phyloP scores from a whole-genome alignment of 1,140 invertebrate species.

The Atta colombica region DNA sequence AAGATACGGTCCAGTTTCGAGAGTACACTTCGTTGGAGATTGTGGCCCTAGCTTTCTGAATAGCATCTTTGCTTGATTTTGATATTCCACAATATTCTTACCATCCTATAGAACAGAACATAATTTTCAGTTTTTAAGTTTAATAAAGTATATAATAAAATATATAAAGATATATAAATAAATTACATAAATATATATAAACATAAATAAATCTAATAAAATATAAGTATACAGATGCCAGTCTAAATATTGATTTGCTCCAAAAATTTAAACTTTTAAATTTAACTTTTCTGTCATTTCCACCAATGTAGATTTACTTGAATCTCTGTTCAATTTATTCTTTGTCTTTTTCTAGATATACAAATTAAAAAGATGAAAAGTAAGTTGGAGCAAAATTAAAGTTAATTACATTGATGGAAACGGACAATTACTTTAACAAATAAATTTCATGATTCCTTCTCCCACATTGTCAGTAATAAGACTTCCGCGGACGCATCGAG shows the following conservation, averaged over 20 bases:
- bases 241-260: background rate
- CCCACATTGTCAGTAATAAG: background rate
- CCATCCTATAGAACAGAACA: conserved; percentile 90
- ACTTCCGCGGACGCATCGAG: background rate
- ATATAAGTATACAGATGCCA: background rate
- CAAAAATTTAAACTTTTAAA: background rate
- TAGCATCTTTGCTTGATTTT: conserved; percentile 99
- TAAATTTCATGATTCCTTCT: background rate
- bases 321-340: too few relatives aligned
- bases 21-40: conserved; percentile 96
- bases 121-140: background rate
- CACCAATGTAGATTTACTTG: too few relatives aligned
- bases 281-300: background rate
- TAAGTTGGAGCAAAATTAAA: too few relatives aligned
- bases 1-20: conserved; percentile 98
- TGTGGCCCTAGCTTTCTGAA: conserved; percentile 96
- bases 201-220: background rate
- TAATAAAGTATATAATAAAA: background rate
- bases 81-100: conserved; percentile 97
- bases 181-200: background rate
- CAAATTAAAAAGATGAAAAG: too few relatives aligned
- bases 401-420: too few relatives aligned
- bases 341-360: too few relatives aligned
- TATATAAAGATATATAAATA: background rate
- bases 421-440: background rate